Evolutionary conservation across 2,797 vertebrate genomes (phyloP).

Genomic region (Pseudochaenichthys georgianus): DNA sequence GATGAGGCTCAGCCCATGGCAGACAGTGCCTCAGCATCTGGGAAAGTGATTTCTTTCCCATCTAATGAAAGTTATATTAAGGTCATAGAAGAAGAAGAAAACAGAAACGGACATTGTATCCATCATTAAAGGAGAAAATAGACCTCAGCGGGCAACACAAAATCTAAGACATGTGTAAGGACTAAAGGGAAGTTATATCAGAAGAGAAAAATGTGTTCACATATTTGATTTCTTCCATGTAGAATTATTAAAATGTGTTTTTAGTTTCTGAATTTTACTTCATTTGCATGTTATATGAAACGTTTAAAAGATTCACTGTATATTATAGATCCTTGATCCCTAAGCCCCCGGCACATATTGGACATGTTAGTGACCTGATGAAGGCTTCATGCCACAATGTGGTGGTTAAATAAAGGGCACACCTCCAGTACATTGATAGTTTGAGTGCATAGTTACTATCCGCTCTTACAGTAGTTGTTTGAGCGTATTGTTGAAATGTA

Average conservation of each 20-base stretch:
- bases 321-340: too few relatives aligned
- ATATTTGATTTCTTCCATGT: background rate
- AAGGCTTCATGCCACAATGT: too few relatives aligned
- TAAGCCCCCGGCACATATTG: too few relatives aligned
- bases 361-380: too few relatives aligned
- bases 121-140: conserved; percentile 53
- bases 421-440: too few relatives aligned
- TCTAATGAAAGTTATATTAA: conserved; percentile 74
- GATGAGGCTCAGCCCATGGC: conserved; percentile 68
- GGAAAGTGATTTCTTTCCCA: conserved; percentile 64
- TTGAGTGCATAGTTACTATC: too few relatives aligned
- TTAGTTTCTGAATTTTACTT: background rate
- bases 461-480: too few relatives aligned
- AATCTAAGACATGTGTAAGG: background rate
- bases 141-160: conserved; percentile 4
- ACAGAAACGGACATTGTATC: conserved; percentile 25
- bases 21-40: conserved; percentile 62
- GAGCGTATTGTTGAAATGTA: too few relatives aligned
- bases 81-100: conserved; percentile 30
- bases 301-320: too few relatives aligned
- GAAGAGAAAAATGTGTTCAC: conserved; percentile 6
- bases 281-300: background rate
- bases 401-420: too few relatives aligned
- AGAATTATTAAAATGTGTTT: background rate
- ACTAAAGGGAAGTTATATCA: conserved; percentile 14